These are phyloP conservation scores for Papilio elwesi DNA, from an alignment of 2,888 invertebrate species.

Conservation along the genomic window DNA sequence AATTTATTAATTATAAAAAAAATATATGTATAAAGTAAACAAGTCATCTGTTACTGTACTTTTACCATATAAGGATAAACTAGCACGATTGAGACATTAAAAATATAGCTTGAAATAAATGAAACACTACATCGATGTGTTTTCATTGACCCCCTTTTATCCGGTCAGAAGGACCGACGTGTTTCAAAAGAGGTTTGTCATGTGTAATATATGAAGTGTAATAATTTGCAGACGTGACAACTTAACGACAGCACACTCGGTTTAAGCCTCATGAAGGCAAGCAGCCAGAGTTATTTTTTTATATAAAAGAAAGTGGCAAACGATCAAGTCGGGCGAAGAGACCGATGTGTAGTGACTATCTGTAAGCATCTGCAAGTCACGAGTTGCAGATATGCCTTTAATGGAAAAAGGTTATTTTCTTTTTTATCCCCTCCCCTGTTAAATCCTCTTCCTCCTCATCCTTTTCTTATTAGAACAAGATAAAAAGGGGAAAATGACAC, in stretches of 20 bases:
- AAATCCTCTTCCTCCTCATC: no score
- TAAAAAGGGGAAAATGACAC: no score
- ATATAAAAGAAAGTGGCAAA: neutral
- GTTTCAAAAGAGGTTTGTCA: slow-evolving; percentile 5
- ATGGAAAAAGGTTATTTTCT: no score
- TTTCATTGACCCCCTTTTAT: slow-evolving; percentile 28
- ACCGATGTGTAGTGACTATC: no score
- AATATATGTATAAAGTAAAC: neutral
- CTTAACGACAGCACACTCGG: neutral
- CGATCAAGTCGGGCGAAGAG: no score
- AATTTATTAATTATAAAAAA: no score
- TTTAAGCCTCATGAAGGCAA: neutral
- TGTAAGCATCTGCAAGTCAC: no score
- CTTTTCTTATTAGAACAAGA: no score
- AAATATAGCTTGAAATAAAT: slow-evolving; percentile 14
- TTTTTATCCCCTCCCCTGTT: no score
- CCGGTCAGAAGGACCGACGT: slow-evolving; percentile 13
- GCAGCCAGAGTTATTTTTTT: neutral
- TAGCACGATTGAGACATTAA: slow-evolving; percentile 9
- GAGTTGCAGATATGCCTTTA: no score
- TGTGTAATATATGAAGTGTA: neutral
- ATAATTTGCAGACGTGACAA: neutral
- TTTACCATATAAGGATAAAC: neutral
- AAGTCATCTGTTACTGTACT: neutral
- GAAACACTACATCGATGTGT: slow-evolving; percentile 17